A percentile compares a stretch with the other conserved stretches of the same genome.
phyloP scores from a whole-genome alignment of 2,888 invertebrate genomes.

The Morinoia aosen region DNA sequence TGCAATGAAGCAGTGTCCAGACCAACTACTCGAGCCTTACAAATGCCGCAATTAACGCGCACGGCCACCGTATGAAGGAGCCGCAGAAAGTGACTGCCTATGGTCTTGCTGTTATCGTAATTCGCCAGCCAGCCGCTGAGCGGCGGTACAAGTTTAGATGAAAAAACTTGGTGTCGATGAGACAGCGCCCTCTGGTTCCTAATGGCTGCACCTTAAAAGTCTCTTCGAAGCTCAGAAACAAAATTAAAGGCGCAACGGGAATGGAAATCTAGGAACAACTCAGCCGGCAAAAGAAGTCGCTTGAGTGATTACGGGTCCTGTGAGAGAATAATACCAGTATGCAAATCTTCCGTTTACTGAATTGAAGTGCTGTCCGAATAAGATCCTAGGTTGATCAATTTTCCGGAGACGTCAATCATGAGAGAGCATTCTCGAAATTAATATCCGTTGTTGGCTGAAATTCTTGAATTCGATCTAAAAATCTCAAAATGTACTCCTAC shows the following conservation, averaged over 20 bases:
- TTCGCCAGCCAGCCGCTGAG: neutral
- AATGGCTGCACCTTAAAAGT: conserved; percentile 5
- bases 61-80: neutral
- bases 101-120: neutral
- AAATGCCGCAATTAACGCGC: too few relatives aligned
- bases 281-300: neutral
- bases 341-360: too few relatives aligned
- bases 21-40: too few relatives aligned
- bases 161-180: conserved; percentile 43
- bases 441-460: too few relatives aligned
- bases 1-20: neutral
- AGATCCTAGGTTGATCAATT: too few relatives aligned
- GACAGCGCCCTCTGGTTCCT: conserved; percentile 6
- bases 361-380: too few relatives aligned
- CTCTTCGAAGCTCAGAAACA: neutral
- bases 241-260: neutral
- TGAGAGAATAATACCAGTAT: neutral
- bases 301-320: neutral
- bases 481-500: too few relatives aligned
- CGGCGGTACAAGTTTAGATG: conserved; percentile 17
- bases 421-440: too few relatives aligned
- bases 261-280: neutral
- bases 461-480: too few relatives aligned
- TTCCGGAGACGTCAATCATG: too few relatives aligned
- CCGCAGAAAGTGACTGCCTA: neutral